These are phyloP conservation scores for Bombyx mori DNA, from an alignment of 1,140 invertebrate genomes.

Conservation along the genomic window ASM3026992v2 NC_085130.1:13185001-13185500, in stretches of 20 bases:
- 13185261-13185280: conserved; percentile 18
- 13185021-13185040: too few relatives aligned
- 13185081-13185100: conserved; percentile 6
- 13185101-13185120: conserved; percentile 31
- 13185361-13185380: conserved; percentile 50
- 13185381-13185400: conserved; percentile 34
- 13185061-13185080: too few relatives aligned
- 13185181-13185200: conserved; percentile 24
- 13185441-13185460: conserved; percentile 13
- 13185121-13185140: conserved; percentile 37
- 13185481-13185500: conserved; percentile 21
- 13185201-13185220: conserved; percentile 24
- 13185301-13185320: conserved; percentile 18
- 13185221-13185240: conserved; percentile 18
- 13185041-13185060: too few relatives aligned
- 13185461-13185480: conserved; percentile 19
- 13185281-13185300: conserved; percentile 17
- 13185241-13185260: conserved; percentile 27
- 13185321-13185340: conserved; percentile 35
- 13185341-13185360: conserved; percentile 28
- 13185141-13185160: conserved; percentile 31
- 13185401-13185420: conserved; percentile 17
- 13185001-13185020: too few relatives aligned
- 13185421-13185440: conserved; percentile 21
- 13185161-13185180: conserved; percentile 20